Conservation (phyloP, 1,140 invertebrate genomes). For the Aphaenogaster ashmeadi region DNA sequence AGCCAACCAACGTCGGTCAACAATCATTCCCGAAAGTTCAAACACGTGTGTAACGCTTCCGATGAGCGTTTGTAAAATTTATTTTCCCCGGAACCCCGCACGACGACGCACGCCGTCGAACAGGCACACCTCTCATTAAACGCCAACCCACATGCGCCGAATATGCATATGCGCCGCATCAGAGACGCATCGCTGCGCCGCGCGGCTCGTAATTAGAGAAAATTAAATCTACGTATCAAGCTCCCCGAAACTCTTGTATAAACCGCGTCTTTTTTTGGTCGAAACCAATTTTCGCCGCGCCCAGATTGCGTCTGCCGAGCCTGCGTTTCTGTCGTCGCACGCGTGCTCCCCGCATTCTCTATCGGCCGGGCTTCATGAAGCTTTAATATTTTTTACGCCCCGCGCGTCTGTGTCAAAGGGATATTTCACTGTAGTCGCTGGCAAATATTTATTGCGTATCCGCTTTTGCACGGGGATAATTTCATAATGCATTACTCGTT, state of each 20-base stretch:
- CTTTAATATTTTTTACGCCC: conserved; percentile 59
- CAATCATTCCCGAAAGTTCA: conserved; percentile 59
- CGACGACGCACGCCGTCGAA: conserved; percentile 10
- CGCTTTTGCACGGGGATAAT: conserved; percentile 60
- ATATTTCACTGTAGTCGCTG: conserved; percentile 53
- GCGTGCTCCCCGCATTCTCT: neutral
- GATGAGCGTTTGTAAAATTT: conserved; percentile 62
- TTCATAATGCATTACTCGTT: conserved; percentile 61
- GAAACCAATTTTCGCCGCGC: conserved; percentile 23
- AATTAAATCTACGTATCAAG: conserved; percentile 59
- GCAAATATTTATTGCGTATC: conserved; percentile 61
- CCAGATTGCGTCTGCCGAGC: conserved; percentile 9
- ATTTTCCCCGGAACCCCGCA: conserved; percentile 31
- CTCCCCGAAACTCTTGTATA: conserved; percentile 19
- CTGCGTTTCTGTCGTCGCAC: neutral
- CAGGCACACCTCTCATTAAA: conserved; percentile 52
- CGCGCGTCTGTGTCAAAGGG: conserved; percentile 8
- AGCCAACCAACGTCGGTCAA: conserved; percentile 51
- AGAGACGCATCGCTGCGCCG: conserved; percentile 39
- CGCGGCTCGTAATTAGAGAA: conserved; percentile 61
- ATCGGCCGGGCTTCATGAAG: conserved; percentile 44
- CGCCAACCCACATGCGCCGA: conserved; percentile 47
- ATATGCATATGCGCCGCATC: conserved; percentile 62
- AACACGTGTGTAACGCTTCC: conserved; percentile 58
- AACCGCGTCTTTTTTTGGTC: conserved; percentile 23